phyloP scores from a whole-genome alignment of 2,797 vertebrate genomes.

The Halcyon leucocephala region DNA sequence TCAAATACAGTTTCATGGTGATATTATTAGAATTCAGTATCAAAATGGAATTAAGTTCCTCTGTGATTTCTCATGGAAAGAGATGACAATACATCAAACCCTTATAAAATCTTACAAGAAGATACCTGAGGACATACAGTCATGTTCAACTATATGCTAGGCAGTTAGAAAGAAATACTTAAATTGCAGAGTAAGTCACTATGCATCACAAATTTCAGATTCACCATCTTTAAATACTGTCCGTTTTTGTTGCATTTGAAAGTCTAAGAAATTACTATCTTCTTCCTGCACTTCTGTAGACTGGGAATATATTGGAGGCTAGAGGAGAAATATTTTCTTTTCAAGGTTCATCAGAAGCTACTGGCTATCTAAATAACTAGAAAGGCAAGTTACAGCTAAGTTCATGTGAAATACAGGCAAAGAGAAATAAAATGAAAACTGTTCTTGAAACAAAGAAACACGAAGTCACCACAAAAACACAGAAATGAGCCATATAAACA shows the following conservation, averaged over 20 bases:
- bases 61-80: neutral
- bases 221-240: neutral
- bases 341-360: neutral
- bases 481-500: neutral
- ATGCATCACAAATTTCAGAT: neutral
- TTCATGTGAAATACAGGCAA: neutral
- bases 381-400: neutral
- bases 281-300: neutral
- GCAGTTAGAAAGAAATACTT: neutral
- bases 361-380: neutral
- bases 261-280: neutral
- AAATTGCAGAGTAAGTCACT: neutral
- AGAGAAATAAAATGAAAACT: neutral
- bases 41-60: neutral
- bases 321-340: neutral
- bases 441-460: neutral
- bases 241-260: neutral
- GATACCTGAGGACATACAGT: neutral
- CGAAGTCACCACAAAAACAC: neutral
- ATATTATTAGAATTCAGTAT: neutral
- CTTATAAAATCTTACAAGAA: neutral
- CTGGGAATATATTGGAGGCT: slow-evolving; percentile 18
- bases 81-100: neutral
- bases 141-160: neutral
- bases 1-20: neutral